Conservation (phyloP, 2,113 vertebrate genomes). For the Cavia aperea region DNA sequence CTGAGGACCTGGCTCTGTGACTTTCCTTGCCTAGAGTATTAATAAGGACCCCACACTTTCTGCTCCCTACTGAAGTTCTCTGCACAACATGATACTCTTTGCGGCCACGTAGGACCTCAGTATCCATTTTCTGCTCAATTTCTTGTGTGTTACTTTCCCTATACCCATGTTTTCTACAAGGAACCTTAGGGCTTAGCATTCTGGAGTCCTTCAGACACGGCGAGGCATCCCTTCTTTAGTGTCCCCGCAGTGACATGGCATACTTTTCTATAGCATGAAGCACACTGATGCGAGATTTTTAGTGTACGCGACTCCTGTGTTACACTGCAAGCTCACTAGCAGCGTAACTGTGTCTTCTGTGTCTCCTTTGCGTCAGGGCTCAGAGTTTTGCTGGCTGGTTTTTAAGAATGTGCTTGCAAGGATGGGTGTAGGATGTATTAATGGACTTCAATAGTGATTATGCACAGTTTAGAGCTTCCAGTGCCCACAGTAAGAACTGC, state of each 20-base stretch:
- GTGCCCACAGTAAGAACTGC: not conserved
- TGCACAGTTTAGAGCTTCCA: not conserved
- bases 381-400: not conserved
- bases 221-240: not conserved
- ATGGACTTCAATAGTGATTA: not conserved
- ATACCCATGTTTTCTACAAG: not conserved
- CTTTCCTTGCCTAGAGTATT: not conserved
- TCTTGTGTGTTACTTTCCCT: not conserved
- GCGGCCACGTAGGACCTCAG: not conserved
- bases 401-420: not conserved
- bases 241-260: not conserved
- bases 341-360: not conserved
- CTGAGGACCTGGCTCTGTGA: not conserved
- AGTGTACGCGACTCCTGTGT: not conserved
- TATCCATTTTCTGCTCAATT: not conserved
- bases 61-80: not conserved
- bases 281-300: not conserved
- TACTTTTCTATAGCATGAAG: not conserved
- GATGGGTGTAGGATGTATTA: not conserved
- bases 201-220: not conserved
- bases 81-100: too few relatives aligned
- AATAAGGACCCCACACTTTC: not conserved
- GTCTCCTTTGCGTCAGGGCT: not conserved
- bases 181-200: not conserved
- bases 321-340: not conserved